phyloP scores from a whole-genome alignment of 2,888 invertebrate genomes.

The Pardosa pseudoannulata region DNA sequence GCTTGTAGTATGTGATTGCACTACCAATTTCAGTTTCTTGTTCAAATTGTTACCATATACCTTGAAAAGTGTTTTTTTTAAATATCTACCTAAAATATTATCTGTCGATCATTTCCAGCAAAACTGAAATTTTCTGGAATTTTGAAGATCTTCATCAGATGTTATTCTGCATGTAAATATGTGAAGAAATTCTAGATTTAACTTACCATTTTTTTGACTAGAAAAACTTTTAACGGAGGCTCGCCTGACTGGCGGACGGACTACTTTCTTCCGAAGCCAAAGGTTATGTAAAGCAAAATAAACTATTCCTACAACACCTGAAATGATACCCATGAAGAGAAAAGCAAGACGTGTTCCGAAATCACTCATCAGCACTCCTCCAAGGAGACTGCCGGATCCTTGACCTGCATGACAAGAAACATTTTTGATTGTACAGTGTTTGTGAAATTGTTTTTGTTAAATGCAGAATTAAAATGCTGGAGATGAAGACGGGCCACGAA shows the following conservation, averaged over 20 bases:
- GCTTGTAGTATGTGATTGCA: too few species aligned
- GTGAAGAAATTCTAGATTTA: background rate
- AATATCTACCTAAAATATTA: too few species aligned
- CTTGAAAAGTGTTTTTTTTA: too few species aligned
- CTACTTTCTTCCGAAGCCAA: conserved; percentile 18
- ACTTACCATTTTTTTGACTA: conserved; percentile 1
- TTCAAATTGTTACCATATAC: too few species aligned
- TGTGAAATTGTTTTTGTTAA: too few species aligned
- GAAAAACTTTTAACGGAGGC: conserved; percentile 10
- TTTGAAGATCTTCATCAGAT: too few species aligned
- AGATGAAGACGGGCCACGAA: too few species aligned
- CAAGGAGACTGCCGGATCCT: conserved; percentile 29
- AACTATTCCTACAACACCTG: background rate
- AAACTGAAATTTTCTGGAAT: background rate
- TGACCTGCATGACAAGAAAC: background rate
- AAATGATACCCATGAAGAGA: conserved; percentile 22
- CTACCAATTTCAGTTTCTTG: too few species aligned
- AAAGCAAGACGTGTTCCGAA: conserved; percentile 20
- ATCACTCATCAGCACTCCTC: conserved; percentile 18
- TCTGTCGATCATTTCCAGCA: background rate
- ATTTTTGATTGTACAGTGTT: too few species aligned
- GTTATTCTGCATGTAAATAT: too few species aligned
- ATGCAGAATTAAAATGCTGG: too few species aligned
- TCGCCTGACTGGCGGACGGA: background rate
- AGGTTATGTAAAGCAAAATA: conserved; percentile 15